A percentile compares a stretch with the other conserved stretches of the same genome.
Conservation (phyloP, 2,113 vertebrate genomes). For the Lepisosteus oculatus region DNA sequence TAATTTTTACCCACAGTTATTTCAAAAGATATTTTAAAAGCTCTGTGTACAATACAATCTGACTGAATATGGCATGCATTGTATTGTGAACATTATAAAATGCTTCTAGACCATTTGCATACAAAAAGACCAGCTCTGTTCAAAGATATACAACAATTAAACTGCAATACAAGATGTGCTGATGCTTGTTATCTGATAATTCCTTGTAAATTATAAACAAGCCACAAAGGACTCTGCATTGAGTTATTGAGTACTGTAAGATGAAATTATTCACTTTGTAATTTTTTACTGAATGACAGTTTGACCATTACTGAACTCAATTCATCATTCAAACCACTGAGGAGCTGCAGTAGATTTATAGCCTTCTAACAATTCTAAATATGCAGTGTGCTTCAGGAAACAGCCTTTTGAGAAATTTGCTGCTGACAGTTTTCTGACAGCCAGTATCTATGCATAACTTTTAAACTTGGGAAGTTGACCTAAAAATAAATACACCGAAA, state of each 20-base stretch:
- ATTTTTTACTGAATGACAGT: neutral
- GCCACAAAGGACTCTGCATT: neutral
- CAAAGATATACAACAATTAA: neutral
- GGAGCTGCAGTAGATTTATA: conserved; percentile 5
- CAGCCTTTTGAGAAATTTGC: neutral
- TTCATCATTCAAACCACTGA: neutral
- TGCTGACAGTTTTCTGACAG: conserved; percentile 3
- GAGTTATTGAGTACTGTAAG: neutral
- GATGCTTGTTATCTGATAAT: neutral
- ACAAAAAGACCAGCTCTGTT: too few relatives aligned
- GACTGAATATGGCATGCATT: too few relatives aligned
- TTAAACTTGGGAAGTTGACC: neutral
- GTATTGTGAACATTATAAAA: neutral
- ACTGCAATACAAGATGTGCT: neutral
- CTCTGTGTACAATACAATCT: too few relatives aligned
- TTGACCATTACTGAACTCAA: neutral
- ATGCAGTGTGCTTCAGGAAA: conserved; percentile 9
- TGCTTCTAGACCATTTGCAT: too few relatives aligned
- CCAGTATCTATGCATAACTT: neutral
- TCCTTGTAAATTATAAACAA: neutral
- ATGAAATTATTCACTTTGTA: neutral
- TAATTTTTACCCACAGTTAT: too few relatives aligned
- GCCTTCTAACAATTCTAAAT: conserved; percentile 2
- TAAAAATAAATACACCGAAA: neutral
- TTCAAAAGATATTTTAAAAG: too few relatives aligned